A percentile compares a stretch with the other conserved stretches of the same genome.
Evolutionary conservation across 2,797 vertebrate genomes (phyloP).

Genomic region (Rhinoraja longicauda): DNA sequence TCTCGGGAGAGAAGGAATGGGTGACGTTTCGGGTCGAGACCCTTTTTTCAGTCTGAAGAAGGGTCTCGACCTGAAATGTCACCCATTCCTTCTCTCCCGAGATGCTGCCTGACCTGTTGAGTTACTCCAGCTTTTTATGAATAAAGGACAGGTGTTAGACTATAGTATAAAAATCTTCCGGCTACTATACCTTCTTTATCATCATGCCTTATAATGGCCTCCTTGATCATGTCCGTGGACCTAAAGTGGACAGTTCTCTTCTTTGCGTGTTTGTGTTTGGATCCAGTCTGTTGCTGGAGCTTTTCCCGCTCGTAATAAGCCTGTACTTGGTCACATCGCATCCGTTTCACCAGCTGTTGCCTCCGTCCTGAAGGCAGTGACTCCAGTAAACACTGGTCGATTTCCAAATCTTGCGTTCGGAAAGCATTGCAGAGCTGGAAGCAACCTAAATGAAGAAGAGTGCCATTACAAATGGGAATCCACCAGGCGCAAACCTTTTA

Average conservation of each 20-base stretch:
- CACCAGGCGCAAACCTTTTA: not conserved
- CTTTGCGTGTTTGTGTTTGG: conserved; percentile 56
- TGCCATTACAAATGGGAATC: not conserved
- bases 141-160: no score
- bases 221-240: conserved; percentile 66
- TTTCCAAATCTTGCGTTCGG: conserved; percentile 93
- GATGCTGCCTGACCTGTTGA: no score
- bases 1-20: no score
- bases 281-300: conserved; percentile 68
- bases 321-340: conserved; percentile 88
- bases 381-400: conserved; percentile 97
- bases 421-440: conserved; percentile 98
- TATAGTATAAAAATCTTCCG: not conserved
- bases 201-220: conserved; percentile 75
- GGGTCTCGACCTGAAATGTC: no score
- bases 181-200: conserved; percentile 79
- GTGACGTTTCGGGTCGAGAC: no score
- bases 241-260: conserved; percentile 66
- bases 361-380: conserved; percentile 87
- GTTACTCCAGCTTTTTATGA: no score
- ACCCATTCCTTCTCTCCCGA: no score
- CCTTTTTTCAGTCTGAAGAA: no score
- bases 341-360: conserved; percentile 84
- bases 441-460: conserved; percentile 69
- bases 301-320: conserved; percentile 87